Evolutionary conservation across 1,140 invertebrate genomes (phyloP).

Genomic region (Drosophila jambulina): DNA sequence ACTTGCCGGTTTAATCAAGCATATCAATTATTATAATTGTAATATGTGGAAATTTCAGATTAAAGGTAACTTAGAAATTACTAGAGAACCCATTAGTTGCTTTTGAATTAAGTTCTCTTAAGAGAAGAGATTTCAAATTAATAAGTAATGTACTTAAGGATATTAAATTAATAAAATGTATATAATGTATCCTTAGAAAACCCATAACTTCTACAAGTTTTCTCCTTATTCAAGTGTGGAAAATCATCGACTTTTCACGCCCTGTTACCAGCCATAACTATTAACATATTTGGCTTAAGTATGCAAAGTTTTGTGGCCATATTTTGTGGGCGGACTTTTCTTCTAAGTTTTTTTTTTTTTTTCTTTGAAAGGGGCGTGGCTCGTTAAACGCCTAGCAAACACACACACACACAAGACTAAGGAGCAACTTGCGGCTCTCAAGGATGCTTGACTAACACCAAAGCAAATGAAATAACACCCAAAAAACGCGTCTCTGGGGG

Average conservation of each 20-base stretch:
- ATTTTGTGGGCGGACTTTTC: not conserved
- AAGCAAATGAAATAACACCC: conserved; percentile 33
- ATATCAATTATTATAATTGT: not conserved
- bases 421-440: conserved; percentile 8
- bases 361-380: not conserved
- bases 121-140: not conserved
- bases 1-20: not conserved
- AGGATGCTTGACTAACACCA: conserved; percentile 31
- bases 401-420: not conserved
- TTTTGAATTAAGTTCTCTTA: not conserved
- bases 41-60: not conserved
- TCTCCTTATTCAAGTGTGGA: not conserved
- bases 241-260: not conserved
- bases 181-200: not conserved
- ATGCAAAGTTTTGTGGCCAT: conserved; percentile 14
- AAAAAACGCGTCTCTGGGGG: not conserved
- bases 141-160: not conserved
- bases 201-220: not conserved
- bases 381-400: conserved; percentile 4
- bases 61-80: not conserved
- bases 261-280: conserved; percentile 3
- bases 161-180: not conserved
- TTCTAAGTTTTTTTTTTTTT: not conserved
- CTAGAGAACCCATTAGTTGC: too few relatives aligned
- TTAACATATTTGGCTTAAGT: conserved; percentile 33